Evolutionary conservation across 2,113 vertebrate genomes (phyloP), one percentile per base, ranked within the genome.

Genomic region (Turnix velox): DNA sequence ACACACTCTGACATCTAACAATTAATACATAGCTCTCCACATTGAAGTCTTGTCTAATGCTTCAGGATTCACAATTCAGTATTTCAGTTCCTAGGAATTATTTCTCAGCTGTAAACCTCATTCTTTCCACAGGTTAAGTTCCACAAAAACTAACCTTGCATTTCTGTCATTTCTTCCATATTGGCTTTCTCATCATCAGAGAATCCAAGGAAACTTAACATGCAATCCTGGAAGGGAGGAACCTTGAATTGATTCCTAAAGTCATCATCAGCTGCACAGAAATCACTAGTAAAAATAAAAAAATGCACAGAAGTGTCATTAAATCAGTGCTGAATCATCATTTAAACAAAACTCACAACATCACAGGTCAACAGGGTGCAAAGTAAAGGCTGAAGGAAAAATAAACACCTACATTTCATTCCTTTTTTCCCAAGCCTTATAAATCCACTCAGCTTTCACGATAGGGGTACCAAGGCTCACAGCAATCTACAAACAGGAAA

Each of bases 111-210:
- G 78, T 43, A 67, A 90, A 37, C 8, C 14, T 62, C 49, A 33
- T 37, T 82, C 43, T 16, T 81, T 43, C 63, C 37, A 75, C 5
- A 43, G 16, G n/a, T 37, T 33, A 81, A 39, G 30, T 57, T 52
- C 22, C 25, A 79, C 52, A 78, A 92, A 97, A 66, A 82, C 54
- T 35, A 86, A 99, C 99, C 99, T 84, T 99, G 99, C 98, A 99
- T 99, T 91, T 98, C 97, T 69, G 99, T 99, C 97, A 99, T 98
- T 97, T 99, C 99, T 97, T 99, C 98, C 99, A 99, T 99, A 95
- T 98, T 99, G 68, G 95, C 96, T 96, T 98, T 98, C 30, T 99
- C 99, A 87, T 99, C 99, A 62, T 99, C 98, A 39, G 98, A 99
- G 96, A 99, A 99, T 39, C 99, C 99, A 95, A 99, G 83, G 94